Evolutionary conservation across 2,888 invertebrate species (phyloP).

Genomic region (Pimpla rufipes): DNA sequence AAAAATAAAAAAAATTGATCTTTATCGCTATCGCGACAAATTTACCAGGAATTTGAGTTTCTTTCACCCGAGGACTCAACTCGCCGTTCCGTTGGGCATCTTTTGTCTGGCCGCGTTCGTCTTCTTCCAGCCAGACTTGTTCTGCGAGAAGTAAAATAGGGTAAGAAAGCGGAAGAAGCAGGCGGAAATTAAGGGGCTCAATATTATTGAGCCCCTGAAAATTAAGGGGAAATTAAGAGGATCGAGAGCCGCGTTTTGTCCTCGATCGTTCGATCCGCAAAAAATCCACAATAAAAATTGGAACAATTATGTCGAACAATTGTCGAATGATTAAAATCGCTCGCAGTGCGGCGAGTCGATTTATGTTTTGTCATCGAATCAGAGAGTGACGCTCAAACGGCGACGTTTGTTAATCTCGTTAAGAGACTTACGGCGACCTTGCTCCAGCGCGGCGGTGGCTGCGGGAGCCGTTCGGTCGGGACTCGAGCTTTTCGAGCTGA

Average conservation of each 20-base stretch:
- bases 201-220: too few relatives aligned
- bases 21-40: constrained; percentile 1
- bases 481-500: constrained; percentile 79
- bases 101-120: not conserved
- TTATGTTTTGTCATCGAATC: not conserved
- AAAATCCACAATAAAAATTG: not conserved
- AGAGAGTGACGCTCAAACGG: not conserved
- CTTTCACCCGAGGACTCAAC: constrained; percentile 3
- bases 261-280: too few relatives aligned
- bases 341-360: not conserved
- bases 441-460: constrained; percentile 55
- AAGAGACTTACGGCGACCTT: constrained; percentile 75
- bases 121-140: constrained; percentile 2
- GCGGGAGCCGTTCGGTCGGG: constrained; percentile 75
- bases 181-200: not conserved
- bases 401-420: constrained; percentile 2
- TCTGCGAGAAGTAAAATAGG: constrained; percentile 48
- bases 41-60: constrained; percentile 36
- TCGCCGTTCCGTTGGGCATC: constrained; percentile 65
- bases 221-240: too few relatives aligned
- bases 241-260: too few relatives aligned
- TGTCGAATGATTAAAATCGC: not conserved
- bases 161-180: not conserved
- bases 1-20: not conserved
- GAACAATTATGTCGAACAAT: not conserved